Evolutionary conservation across 2,797 vertebrate species (phyloP), one percentile per base, ranked within the genome.

Genomic region (Lophius americanus): DNA sequence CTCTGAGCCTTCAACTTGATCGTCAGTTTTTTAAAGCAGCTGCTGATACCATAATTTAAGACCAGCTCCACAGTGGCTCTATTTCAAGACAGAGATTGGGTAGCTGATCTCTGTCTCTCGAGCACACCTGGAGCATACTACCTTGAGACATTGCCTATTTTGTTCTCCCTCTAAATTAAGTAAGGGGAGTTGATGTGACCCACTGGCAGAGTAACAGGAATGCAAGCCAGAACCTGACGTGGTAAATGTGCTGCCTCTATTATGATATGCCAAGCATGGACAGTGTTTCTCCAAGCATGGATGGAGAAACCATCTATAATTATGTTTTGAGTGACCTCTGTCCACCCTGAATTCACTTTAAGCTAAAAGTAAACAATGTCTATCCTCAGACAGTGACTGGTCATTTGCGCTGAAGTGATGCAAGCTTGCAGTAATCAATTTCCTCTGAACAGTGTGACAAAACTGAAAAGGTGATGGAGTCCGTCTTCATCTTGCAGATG

Each of bases 91-190:
- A 23, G 23, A 23, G 23, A 23, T 2, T 23, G 55, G 59, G 70
- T 79, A 60, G 61, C 53, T 38, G 42, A 47, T 48, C 58, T 56
- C 48, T 42, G 4, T 58, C 44, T 61, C 42, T 9, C 43, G 52
- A 0, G 3, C 69, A 84, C 84, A 86, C 84, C 86, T 84, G 81
- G 74, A 83, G 63, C 13, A 4, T 14, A 6, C 9, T 68, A 35
- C 63, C 83, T 71, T 0, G 14, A 81, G 85, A 81, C 69, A 39
- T 32, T 51, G 38, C 11, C 48, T 51, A 41, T 36, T 72, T 11
- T 54, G 6, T 64, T 56, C 32, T 12, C 63, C 67, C 43, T 39
- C 41, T 38, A 35, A 69, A 55, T 44, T 11, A 72, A 64, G 50
- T 68, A 12, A 68, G 51, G 46, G 13, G 54, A 69, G 71, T 12